These are phyloP conservation scores for Tychaedon coryphoeus DNA, from an alignment of 2,113 vertebrate species.

Conservation along the genomic window DNA sequence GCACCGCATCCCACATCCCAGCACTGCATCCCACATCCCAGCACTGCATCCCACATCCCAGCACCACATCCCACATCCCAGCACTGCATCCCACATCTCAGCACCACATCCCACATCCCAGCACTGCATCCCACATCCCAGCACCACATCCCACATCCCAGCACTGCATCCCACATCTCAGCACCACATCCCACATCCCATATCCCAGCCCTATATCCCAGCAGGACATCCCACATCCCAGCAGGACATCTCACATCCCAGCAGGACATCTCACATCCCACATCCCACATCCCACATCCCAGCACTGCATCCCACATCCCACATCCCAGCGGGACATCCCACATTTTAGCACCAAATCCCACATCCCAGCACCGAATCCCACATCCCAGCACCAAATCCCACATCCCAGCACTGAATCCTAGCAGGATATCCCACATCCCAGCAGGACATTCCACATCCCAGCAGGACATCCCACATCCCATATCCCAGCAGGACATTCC, in stretches of 20 bases:
- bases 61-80: not conserved
- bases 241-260: not conserved
- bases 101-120: too few species aligned
- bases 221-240: not conserved
- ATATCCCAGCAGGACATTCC: not conserved
- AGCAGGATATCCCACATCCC: not conserved
- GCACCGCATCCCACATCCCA: too few species aligned
- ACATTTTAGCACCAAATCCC: not conserved
- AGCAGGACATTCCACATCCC: rapidly evolving
- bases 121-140: too few species aligned
- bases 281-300: not conserved
- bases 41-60: too few species aligned
- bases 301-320: not conserved
- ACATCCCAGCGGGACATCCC: too few species aligned
- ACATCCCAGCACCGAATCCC: too few species aligned
- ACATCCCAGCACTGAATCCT: not conserved
- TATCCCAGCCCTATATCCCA: not conserved
- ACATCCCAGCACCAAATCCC: not conserved
- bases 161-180: too few species aligned
- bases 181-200: not conserved
- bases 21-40: too few species aligned
- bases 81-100: too few species aligned
- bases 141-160: too few species aligned
- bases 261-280: not conserved
- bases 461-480: not conserved